Evolutionary conservation across 2,888 invertebrate genomes (phyloP), one percentile per base, ranked within the genome.

Genomic region (Tiliacea aurago): DNA sequence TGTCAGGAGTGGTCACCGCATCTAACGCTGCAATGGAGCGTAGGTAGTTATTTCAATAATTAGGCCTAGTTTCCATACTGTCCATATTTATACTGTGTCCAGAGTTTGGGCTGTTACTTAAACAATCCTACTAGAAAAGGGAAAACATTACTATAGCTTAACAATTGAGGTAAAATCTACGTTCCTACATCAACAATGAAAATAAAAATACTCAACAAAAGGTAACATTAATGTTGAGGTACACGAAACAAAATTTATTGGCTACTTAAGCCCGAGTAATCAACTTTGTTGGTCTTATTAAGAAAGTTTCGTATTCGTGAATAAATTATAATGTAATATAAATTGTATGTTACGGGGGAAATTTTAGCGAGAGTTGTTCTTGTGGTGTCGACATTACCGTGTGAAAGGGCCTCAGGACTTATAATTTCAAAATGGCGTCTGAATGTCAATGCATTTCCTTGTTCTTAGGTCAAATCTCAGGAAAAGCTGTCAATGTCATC

Each of bases 221-320:
- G 18, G 62, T 53, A 23, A 37, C 55, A 47, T 73, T 68, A 80
- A 64, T 69, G 74, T 28, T 58, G 13, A 69, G 71, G 65, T 59
- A 58, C 72, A 72, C 56, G 72, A 65, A 80, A 84, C 71, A 83
- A 73, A 83, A 84, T 84, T 84, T 85, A 85, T 83, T 66, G 73
- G 53, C 70, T 73, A 84, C 73, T 85, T 81, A 69, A 76, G 59
- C 72, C 23, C 9, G 28, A 71, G 65, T 83, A 70, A 78, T 84
- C 78, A 83, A 83, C 72, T 85, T 85, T 85, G 81, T 72, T 69
- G 75, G 69, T 53, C 78, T 83, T 84, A 85, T 85, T 83, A 83
- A 66, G 59, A 84, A 84, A 84, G 85, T 85, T 84, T 70, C 4
- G n/a, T 41, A 76, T 76, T 70, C 41, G 55, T 62, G 65, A 83